Base-by-base conservation (phyloP, 2,888 invertebrate species). In the Galerucella nymphaeae region DNA sequence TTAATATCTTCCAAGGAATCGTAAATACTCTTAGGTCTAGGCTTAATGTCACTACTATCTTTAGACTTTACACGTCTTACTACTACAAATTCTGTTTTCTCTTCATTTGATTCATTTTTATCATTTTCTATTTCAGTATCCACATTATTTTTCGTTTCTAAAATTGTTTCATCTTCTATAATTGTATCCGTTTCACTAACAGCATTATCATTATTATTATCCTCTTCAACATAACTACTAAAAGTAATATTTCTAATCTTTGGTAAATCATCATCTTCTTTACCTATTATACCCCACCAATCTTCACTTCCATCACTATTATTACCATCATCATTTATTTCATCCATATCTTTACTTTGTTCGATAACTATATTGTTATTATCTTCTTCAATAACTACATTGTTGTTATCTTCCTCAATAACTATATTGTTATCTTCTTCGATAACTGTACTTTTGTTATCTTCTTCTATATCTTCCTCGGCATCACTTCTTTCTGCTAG, bases 391-490 rank as follows among this genome's bases (percentile, higher is more conserved):
- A 70, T 67, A 65, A 70, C 75, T 68, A 62, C 57, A 63, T 66
- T 67, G 70, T 73, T 53, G 45, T 63, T 63, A 62, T 1, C 20
- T 20, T 16, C 30, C 18, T 62, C 45, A 9, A 13, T 23, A 42
- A 11, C 23, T 57, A 2, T 13, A 14, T 38, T 30, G 20, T 14
- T 30, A 20, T 68, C 64, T 18, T 63, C 58, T 16, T 70, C 50
- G 42, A 42, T 57, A 42, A 61, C 50, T 23, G 50, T 16, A 58
- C 18, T 30, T 2, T 23, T 55, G 62, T 58, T n/a, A 14, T 61
- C n/a, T 48, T 57, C 70, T 23, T 53, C 50, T 1, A 88, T 87
- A 14, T 86, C 86, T 10, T 85, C 85, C 23, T 82, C 83, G n/a
- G 80, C 81, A 55, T 82, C 81, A 16, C 80, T 82, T 42, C 79